Percentiles rank a stretch among this genome's conserved stretches.
These are phyloP conservation scores for Papilio demoleus DNA, from an alignment of 2,888 invertebrate species.

Conservation along the genomic window DNA sequence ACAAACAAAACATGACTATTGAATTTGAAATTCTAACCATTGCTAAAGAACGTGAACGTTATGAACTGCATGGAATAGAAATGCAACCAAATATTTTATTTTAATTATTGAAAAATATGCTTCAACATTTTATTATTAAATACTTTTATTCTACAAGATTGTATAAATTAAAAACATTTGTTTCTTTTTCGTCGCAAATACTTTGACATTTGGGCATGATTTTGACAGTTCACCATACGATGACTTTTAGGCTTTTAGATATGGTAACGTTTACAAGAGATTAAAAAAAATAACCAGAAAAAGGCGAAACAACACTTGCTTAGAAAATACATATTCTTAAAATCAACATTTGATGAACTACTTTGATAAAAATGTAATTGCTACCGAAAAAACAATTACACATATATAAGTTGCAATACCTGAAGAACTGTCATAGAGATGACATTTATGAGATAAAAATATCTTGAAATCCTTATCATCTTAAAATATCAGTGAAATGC, in stretches of 20 bases:
- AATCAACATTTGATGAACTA: too few relatives aligned
- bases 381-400: neutral
- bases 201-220: conserved; percentile 25
- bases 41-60: neutral
- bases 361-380: too few relatives aligned
- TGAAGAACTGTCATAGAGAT: conserved; percentile 1
- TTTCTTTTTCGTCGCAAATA: conserved; percentile 18
- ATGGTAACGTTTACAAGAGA: neutral
- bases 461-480: conserved; percentile 15
- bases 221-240: conserved; percentile 26
- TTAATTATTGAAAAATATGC: neutral
- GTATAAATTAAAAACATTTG: conserved; percentile 6
- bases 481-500: neutral
- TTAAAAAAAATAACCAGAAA: neutral
- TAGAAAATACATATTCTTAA: neutral
- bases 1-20: conserved; percentile 16
- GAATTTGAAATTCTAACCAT: conserved; percentile 26
- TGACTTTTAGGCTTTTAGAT: neutral
- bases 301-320: neutral
- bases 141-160: conserved; percentile 9
- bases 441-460: conserved; percentile 22
- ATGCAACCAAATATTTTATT: neutral
- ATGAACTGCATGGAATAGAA: neutral
- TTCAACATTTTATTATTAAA: conserved; percentile 1
- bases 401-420: neutral